phyloP scores from a whole-genome alignment of 2,113 vertebrate genomes.

The Passer domesticus region DNA sequence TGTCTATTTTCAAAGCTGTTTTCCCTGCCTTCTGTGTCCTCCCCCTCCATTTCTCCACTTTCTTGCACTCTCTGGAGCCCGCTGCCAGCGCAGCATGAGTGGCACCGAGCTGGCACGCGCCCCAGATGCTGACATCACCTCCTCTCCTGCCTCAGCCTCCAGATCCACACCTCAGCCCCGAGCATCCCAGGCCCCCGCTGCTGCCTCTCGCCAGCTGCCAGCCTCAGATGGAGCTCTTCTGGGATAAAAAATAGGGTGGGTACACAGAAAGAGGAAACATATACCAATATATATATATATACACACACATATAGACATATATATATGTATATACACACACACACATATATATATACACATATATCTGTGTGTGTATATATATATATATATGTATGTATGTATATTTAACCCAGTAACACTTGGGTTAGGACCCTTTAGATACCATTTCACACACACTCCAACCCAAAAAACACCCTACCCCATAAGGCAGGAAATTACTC shows the following conservation, averaged over 20 bases:
- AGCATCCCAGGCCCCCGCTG: neutral
- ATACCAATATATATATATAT: neutral
- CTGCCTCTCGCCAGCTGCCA: neutral
- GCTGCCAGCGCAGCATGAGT: neutral
- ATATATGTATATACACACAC: accelerated
- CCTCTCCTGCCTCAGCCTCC: neutral
- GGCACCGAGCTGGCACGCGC: neutral
- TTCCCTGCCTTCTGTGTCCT: neutral
- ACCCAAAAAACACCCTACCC: neutral
- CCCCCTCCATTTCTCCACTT: neutral
- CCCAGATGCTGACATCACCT: constrained; percentile 16
- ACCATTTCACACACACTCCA: neutral
- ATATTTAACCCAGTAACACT: neutral
- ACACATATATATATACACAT: accelerated
- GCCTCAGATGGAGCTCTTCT: neutral
- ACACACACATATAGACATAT: neutral
- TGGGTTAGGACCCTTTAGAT: neutral
- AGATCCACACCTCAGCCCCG: neutral
- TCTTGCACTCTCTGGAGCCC: neutral
- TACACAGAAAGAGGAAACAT: neutral
- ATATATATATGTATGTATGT: accelerated
- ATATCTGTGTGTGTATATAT: no score
- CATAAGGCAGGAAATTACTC: neutral
- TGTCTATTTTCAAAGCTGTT: neutral
- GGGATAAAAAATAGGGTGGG: neutral